A percentile compares a stretch with the other conserved stretches of the same genome.
These are phyloP conservation scores for Onychorhynchus coronatus DNA, from an alignment of 2,113 vertebrate genomes.

Conservation along the genomic window DNA sequence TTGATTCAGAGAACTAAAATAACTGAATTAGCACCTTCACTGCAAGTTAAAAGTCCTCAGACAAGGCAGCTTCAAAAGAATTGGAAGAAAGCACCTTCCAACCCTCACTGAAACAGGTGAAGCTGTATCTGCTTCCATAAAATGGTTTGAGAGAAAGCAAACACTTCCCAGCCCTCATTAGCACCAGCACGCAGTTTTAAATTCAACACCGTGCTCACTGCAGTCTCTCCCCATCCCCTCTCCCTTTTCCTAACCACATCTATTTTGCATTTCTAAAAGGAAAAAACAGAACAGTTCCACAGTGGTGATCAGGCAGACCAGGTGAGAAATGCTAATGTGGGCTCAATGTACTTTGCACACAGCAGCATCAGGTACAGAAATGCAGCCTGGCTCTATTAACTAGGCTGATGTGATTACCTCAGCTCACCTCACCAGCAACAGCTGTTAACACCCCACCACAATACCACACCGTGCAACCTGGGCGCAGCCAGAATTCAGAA, in stretches of 20 bases:
- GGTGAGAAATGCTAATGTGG: background rate
- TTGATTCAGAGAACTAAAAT: background rate
- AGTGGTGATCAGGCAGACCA: background rate
- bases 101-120: background rate
- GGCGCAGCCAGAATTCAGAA: background rate
- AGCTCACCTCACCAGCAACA: background rate
- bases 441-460: background rate
- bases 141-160: background rate
- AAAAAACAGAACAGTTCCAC: background rate
- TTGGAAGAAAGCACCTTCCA: background rate
- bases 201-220: background rate
- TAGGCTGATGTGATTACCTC: background rate
- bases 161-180: background rate
- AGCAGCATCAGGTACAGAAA: background rate
- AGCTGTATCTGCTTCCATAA: background rate
- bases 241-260: background rate
- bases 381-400: background rate
- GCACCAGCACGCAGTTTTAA: background rate
- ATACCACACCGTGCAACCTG: background rate
- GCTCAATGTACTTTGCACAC: accelerated
- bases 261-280: background rate
- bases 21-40: background rate
- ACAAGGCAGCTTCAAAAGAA: background rate
- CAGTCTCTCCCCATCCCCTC: background rate
- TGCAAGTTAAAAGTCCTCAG: background rate